Conservation (phyloP, 1,140 invertebrate genomes). For the Drosophila funebris region DNA sequence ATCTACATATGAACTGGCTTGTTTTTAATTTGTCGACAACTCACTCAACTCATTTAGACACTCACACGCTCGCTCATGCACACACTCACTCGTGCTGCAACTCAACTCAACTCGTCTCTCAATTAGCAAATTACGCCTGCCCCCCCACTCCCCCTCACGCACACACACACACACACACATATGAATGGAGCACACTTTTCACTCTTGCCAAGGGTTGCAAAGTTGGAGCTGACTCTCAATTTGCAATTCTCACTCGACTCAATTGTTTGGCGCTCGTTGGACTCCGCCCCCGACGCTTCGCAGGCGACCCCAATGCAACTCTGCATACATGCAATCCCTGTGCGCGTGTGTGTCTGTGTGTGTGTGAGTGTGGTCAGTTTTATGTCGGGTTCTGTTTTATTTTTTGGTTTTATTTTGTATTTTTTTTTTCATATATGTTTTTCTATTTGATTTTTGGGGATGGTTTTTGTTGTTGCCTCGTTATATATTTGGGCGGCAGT, state of each 20-base stretch:
- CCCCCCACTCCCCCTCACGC: neutral
- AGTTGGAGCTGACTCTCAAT: conserved; percentile 23
- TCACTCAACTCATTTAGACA: conserved; percentile 29
- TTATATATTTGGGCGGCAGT: conserved; percentile 57
- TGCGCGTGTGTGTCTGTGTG: neutral
- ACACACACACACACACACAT: neutral
- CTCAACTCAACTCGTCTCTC: conserved; percentile 70
- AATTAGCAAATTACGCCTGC: conserved; percentile 73
- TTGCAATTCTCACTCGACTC: conserved; percentile 25
- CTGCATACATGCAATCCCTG: conserved; percentile 8
- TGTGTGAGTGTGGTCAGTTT: conserved; percentile 45
- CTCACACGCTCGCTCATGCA: conserved; percentile 16
- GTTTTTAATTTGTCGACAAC: conserved; percentile 31
- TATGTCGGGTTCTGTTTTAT: conserved; percentile 29
- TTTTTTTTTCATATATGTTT: neutral
- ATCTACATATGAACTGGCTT: conserved; percentile 31
- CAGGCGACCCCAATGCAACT: conserved; percentile 23
- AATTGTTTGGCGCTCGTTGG: conserved; percentile 25
- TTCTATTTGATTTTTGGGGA: conserved; percentile 11
- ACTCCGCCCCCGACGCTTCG: conserved; percentile 40
- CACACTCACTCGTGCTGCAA: neutral
- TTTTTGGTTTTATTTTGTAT: neutral
- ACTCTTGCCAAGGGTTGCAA: conserved; percentile 46
- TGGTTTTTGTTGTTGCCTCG: conserved; percentile 22
- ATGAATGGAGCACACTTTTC: conserved; percentile 1